These are phyloP conservation scores for Tupaia tana DNA, from an alignment of 2,113 vertebrate genomes.

Conservation along the genomic window DNA sequence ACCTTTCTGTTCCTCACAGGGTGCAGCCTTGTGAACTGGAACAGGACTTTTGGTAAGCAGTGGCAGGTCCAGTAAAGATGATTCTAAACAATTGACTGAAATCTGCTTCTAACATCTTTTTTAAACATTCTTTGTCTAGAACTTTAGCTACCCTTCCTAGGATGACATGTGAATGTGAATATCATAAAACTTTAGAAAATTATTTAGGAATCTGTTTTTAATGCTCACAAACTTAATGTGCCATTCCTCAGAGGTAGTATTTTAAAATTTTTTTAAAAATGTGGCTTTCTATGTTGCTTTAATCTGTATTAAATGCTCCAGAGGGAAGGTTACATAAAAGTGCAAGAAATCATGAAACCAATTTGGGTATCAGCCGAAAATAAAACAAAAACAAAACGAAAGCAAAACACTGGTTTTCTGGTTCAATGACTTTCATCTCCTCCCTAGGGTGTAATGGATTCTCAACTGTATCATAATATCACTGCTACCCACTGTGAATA, in stretches of 20 bases:
- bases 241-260: background rate
- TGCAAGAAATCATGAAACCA: conserved; percentile 49
- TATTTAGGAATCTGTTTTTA: background rate
- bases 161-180: background rate
- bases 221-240: background rate
- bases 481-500: background rate
- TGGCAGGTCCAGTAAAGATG: background rate
- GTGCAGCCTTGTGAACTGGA: background rate
- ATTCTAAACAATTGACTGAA: background rate
- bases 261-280: background rate
- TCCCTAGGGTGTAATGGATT: conserved; percentile 25
- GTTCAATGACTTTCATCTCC: conserved; percentile 45
- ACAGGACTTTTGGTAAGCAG: background rate
- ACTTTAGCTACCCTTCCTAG: background rate
- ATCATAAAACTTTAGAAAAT: conserved; percentile 15
- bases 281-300: background rate
- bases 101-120: background rate
- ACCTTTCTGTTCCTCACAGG: background rate
- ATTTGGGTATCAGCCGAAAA: conserved; percentile 55
- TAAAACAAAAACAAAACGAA: background rate
- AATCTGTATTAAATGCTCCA: conserved; percentile 48
- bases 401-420: conserved; percentile 27
- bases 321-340: conserved; percentile 56
- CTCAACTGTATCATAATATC: background rate
- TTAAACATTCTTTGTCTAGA: background rate